Conservation (phyloP, 1,140 invertebrate species). For the Streblospio benedicti region DNA sequence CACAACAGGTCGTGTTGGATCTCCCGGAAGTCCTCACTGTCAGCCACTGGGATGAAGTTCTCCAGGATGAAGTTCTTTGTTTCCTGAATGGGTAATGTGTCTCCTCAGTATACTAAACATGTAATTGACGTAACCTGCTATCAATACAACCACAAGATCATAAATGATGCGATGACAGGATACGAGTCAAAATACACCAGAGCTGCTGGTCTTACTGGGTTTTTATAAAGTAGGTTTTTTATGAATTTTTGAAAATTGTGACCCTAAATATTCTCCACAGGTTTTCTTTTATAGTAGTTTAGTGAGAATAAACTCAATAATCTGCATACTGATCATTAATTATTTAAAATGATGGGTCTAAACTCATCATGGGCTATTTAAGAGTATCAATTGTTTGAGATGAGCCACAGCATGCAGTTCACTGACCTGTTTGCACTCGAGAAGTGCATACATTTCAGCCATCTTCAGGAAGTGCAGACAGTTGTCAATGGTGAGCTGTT, state of each 20-base stretch:
- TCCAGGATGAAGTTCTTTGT: constrained; percentile 15
- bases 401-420: constrained; percentile 3
- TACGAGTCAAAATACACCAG: too few relatives aligned
- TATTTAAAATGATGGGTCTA: too few relatives aligned
- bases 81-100: background rate
- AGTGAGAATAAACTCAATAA: too few relatives aligned
- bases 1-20: constrained; percentile 15
- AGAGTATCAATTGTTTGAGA: background rate
- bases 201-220: too few relatives aligned
- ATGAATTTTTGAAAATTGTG: too few relatives aligned
- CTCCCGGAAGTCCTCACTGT: constrained; percentile 17
- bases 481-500: constrained; percentile 17
- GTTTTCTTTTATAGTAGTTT: too few relatives aligned
- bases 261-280: too few relatives aligned
- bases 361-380: background rate
- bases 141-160: too few relatives aligned
- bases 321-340: too few relatives aligned
- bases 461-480: constrained; percentile 17
- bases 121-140: too few relatives aligned
- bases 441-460: constrained; percentile 17
- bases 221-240: too few relatives aligned
- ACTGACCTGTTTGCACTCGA: constrained; percentile 15
- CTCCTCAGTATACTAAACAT: background rate
- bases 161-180: too few relatives aligned
- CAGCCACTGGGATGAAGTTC: constrained; percentile 17